These are phyloP conservation scores for Mus pahari DNA, from an alignment of 2,113 vertebrate genomes.

Conservation along the genomic window DNA sequence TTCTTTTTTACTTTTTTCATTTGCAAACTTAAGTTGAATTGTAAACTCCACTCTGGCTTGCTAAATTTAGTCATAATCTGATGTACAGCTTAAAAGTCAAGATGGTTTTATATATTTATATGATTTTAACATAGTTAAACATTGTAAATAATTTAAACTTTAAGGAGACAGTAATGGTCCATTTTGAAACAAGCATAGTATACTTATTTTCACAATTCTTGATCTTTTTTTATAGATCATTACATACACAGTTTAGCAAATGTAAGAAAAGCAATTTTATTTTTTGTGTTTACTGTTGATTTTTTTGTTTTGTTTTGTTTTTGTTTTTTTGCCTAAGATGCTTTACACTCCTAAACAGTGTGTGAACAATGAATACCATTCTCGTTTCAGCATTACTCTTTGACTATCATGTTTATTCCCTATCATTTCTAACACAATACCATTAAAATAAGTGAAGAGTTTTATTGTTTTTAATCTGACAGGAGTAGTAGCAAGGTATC, in stretches of 20 bases:
- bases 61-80: slow-evolving; percentile 1
- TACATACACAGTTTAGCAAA: not conserved
- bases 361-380: not conserved
- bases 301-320: no score
- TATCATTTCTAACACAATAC: not conserved
- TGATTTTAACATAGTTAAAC: slow-evolving; percentile 38
- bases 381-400: not conserved
- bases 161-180: not conserved
- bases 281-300: no score
- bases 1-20: not conserved
- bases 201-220: not conserved
- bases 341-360: not conserved
- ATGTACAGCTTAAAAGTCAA: not conserved
- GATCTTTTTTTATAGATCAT: not conserved
- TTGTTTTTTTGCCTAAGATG: not conserved
- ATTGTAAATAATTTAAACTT: slow-evolving; percentile 13
- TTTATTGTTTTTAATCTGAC: not conserved
- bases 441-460: not conserved
- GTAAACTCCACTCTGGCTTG: not conserved
- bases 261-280: not conserved
- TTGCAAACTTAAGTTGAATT: not conserved
- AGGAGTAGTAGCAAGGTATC: not conserved
- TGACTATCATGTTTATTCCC: not conserved
- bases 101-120: not conserved
- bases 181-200: not conserved